Conservation (phyloP, 2,113 vertebrate genomes). For the Hypanus sabinus region DNA sequence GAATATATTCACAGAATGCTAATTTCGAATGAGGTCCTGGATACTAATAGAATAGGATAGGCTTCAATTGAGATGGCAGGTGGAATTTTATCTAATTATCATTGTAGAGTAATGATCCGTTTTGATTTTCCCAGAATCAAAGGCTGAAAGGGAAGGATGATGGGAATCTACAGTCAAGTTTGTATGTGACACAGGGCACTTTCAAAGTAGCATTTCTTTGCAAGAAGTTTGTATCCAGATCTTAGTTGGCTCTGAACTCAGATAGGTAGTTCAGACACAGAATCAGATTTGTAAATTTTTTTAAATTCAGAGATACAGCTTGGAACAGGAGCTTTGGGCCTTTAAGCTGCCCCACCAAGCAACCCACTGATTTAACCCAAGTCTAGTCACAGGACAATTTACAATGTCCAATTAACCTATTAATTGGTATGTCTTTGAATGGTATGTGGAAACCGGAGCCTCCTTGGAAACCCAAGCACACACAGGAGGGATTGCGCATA, state of each 20-base stretch:
- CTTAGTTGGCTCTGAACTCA: not conserved
- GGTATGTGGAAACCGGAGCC: too few relatives aligned
- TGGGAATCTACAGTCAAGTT: not conserved
- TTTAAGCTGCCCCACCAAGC: too few relatives aligned
- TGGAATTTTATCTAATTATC: not conserved
- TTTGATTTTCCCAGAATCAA: not conserved
- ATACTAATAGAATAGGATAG: not conserved
- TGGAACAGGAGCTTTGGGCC: too few relatives aligned
- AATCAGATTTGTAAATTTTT: too few relatives aligned
- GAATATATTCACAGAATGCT: not conserved
- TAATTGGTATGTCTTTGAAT: too few relatives aligned
- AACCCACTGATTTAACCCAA: too few relatives aligned
- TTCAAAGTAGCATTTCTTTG: not conserved
- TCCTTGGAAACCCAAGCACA: too few relatives aligned
- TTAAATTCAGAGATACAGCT: too few relatives aligned
- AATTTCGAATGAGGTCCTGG: not conserved
- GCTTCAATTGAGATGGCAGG: not conserved
- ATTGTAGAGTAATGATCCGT: constrained; percentile 1
- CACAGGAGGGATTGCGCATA: too few relatives aligned
- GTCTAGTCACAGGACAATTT: too few relatives aligned
- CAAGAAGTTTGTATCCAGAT: not conserved
- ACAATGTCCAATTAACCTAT: too few relatives aligned
- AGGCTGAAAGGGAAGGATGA: not conserved
- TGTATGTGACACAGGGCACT: not conserved
- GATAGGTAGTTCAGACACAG: not conserved